phyloP scores from a whole-genome alignment of 2,888 invertebrate species.

The Microchrysa polita region DNA sequence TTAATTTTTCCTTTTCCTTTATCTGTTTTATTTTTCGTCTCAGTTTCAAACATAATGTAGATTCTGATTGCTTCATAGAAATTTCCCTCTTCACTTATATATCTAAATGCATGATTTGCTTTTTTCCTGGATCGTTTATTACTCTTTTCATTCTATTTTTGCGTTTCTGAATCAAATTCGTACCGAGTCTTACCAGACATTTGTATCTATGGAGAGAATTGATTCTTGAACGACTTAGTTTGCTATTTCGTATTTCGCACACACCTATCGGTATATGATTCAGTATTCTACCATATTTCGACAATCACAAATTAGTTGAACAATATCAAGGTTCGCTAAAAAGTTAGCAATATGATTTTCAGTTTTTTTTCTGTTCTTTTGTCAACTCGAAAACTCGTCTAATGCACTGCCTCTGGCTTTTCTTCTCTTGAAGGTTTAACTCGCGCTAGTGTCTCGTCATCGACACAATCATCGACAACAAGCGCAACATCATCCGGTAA shows the following conservation, averaged over 20 bases:
- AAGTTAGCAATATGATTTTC: too few species aligned
- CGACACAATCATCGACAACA: constrained; percentile 66
- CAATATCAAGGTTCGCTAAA: too few species aligned
- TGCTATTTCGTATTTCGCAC: too few species aligned
- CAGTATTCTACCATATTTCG: too few species aligned
- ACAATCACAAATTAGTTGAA: too few species aligned
- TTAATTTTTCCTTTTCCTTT: constrained; percentile 15
- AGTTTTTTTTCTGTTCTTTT: too few species aligned
- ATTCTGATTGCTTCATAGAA: constrained; percentile 9
- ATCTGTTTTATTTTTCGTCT: constrained; percentile 12
- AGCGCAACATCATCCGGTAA: constrained; percentile 37
- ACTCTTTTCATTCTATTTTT: not conserved
- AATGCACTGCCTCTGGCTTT: constrained; percentile 84
- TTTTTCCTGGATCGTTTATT: not conserved
- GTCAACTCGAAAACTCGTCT: constrained; percentile 47
- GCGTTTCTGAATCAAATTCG: too few species aligned
- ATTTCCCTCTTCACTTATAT: not conserved
- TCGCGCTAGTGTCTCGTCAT: constrained; percentile 63
- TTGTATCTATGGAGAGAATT: too few species aligned
- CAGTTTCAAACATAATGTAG: constrained; percentile 8
- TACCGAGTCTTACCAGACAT: too few species aligned
- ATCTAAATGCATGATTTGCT: constrained; percentile 35
- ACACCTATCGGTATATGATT: too few species aligned
- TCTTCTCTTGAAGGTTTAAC: constrained; percentile 76
- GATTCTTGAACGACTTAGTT: too few species aligned